phyloP scores from a whole-genome alignment of 2,888 invertebrate genomes.

The Creontiades dilutus region DNA sequence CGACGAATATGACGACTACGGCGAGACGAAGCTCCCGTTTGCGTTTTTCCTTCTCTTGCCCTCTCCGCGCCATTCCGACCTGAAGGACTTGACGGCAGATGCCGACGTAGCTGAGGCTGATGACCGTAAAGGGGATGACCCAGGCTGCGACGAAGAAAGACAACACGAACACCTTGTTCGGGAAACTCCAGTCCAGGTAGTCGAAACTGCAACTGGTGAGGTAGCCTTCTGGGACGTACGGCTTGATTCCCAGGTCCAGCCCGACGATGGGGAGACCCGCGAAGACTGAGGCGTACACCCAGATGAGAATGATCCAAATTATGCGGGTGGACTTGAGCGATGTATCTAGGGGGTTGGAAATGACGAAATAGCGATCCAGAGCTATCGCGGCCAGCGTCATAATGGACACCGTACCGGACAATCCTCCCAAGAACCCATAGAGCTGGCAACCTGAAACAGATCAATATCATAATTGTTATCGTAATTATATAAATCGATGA shows the following conservation, averaged over 20 bases:
- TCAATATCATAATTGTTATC: neutral
- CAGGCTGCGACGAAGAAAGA: constrained; percentile 88
- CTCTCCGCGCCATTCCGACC: constrained; percentile 75
- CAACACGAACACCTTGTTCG: constrained; percentile 85
- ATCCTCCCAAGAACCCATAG: constrained; percentile 89
- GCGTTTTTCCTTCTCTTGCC: constrained; percentile 82
- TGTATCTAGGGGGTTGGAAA: constrained; percentile 87
- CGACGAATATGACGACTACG: constrained; percentile 84
- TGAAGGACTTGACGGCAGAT: constrained; percentile 81
- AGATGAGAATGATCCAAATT: constrained; percentile 83
- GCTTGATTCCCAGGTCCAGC: constrained; percentile 84
- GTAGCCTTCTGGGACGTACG: constrained; percentile 88
- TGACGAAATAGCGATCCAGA: constrained; percentile 89
- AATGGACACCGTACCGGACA: constrained; percentile 90
- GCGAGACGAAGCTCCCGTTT: constrained; percentile 85
- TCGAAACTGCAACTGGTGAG: constrained; percentile 92
- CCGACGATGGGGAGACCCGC: constrained; percentile 84
- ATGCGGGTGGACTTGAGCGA: constrained; percentile 82
- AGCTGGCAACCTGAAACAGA: constrained; percentile 84
- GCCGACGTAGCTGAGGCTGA: constrained; percentile 86
- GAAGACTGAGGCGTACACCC: constrained; percentile 87
- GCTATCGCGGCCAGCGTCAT: constrained; percentile 89
- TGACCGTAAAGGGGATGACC: constrained; percentile 85
- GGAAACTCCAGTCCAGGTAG: constrained; percentile 84
- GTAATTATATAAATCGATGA: neutral